Evolutionary conservation across 2,113 vertebrate genomes (phyloP).

Genomic region (Aphelocoma coerulescens): DNA sequence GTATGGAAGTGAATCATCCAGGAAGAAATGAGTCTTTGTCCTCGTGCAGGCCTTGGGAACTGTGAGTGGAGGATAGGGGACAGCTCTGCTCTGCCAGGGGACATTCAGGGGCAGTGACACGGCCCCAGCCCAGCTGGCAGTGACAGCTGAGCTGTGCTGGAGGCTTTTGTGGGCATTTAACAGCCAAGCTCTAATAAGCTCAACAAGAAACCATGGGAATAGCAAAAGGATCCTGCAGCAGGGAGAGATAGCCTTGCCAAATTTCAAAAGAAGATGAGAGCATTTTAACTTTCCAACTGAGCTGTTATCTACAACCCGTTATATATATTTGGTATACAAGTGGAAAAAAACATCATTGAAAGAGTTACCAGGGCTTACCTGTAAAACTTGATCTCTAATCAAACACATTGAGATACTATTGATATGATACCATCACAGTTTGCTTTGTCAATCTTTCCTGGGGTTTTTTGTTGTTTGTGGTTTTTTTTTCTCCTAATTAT

Average conservation of each 20-base stretch:
- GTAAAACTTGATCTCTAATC: neutral
- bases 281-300: neutral
- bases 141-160: too few relatives aligned
- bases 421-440: rapidly evolving
- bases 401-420: neutral
- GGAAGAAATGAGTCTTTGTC: neutral
- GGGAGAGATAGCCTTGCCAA: neutral
- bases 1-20: neutral
- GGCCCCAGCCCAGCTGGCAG: neutral
- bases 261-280: neutral
- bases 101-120: rapidly evolving
- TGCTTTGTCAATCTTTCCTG: neutral
- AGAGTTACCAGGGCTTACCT: neutral
- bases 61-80: neutral
- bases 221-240: neutral
- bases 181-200: neutral
- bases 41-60: neutral
- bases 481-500: neutral
- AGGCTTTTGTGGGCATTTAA: neutral
- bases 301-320: neutral
- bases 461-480: neutral
- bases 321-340: neutral
- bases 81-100: neutral
- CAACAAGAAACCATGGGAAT: neutral
- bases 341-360: neutral